phyloP scores from a whole-genome alignment of 2,888 invertebrate species.

The Tenthredo livida region DNA sequence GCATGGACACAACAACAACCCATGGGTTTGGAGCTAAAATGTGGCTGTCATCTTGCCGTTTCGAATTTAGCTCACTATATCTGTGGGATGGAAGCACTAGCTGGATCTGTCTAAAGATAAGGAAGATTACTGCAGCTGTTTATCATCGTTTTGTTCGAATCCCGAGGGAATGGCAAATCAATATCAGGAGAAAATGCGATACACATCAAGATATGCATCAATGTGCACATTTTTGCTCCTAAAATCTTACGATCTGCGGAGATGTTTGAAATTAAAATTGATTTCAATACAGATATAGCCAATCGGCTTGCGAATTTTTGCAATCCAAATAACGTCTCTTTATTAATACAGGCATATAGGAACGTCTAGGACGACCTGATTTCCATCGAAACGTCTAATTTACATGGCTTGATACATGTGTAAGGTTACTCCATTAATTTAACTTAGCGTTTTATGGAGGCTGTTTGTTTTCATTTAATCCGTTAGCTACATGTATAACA shows the following conservation, averaged over 20 bases:
- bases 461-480: conserved; percentile 46
- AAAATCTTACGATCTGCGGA: neutral
- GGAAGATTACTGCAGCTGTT: neutral
- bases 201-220: neutral
- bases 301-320: neutral
- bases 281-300: neutral
- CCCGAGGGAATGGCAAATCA: neutral
- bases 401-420: conserved; percentile 6
- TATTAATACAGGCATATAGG: neutral
- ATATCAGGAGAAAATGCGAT: neutral
- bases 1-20: neutral
- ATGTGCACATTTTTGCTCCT: neutral
- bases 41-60: neutral
- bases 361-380: conserved; percentile 1
- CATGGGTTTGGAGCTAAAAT: neutral
- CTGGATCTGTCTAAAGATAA: neutral
- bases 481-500: neutral
- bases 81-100: conserved; percentile 11
- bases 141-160: conserved; percentile 1
- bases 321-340: neutral
- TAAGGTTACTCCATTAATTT: conserved; percentile 30
- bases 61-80: neutral
- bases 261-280: neutral
- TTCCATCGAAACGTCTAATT: conserved; percentile 36
- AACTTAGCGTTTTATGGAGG: conserved; percentile 48